A percentile compares a stretch with the other conserved stretches of the same genome.
Conservation (phyloP, 2,113 vertebrate genomes). For the Crypturellus undulatus region DNA sequence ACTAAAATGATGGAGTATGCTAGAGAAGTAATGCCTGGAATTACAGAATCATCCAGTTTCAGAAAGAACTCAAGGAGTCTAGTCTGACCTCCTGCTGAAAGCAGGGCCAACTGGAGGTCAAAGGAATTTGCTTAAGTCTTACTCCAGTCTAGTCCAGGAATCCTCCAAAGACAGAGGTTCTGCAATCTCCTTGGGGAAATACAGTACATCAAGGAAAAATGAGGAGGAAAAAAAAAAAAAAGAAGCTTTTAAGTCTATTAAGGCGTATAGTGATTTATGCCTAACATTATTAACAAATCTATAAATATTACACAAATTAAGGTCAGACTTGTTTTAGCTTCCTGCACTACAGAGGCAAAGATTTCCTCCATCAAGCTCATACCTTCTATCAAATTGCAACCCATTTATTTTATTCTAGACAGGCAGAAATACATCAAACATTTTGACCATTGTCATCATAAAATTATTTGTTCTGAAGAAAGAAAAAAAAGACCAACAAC, state of each 20-base stretch:
- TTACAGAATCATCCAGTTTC: not conserved
- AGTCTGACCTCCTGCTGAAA: not conserved
- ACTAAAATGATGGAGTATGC: not conserved
- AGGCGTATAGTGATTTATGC: not conserved
- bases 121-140: not conserved
- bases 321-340: not conserved
- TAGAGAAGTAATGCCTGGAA: not conserved
- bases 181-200: not conserved
- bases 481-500: not conserved
- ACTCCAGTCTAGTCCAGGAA: not conserved
- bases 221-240: not conserved
- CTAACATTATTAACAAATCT: not conserved
- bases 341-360: not conserved
- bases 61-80: not conserved
- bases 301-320: not conserved
- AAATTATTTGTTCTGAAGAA: not conserved
- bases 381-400: not conserved
- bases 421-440: not conserved
- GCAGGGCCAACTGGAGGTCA: not conserved
- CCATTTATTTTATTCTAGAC: not conserved
- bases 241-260: not conserved
- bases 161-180: not conserved
- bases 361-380: not conserved
- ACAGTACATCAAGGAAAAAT: not conserved
- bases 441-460: not conserved